Evolutionary conservation across 2,797 vertebrate genomes (phyloP).

Genomic region (Microtus obscurus): DNA sequence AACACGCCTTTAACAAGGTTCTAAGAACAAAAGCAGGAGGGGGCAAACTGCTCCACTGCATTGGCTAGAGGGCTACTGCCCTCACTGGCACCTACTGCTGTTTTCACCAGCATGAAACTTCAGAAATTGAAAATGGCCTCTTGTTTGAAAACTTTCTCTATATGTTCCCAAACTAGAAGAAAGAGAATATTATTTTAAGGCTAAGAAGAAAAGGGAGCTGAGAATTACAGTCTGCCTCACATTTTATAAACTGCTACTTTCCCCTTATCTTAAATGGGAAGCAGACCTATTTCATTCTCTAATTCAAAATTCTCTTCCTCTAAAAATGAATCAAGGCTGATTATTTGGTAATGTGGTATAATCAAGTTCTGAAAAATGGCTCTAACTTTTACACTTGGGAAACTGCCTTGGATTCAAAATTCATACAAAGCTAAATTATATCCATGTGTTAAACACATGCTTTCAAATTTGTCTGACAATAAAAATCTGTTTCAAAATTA

Average conservation of each 20-base stretch:
- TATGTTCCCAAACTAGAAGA: constrained; percentile 85
- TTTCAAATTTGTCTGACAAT: constrained; percentile 82
- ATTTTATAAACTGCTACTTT: constrained; percentile 21
- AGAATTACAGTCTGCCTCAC: constrained; percentile 77
- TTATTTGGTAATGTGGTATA: constrained; percentile 67
- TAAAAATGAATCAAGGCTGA: constrained; percentile 73
- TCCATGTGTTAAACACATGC: constrained; percentile 81
- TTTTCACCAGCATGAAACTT: constrained; percentile 80
- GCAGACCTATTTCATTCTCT: constrained; percentile 67
- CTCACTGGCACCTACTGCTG: constrained; percentile 9
- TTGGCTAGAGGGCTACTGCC: constrained; percentile 67
- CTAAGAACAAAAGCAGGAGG: constrained; percentile 75
- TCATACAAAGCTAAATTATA: constrained; percentile 85
- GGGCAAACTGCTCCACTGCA: constrained; percentile 75
- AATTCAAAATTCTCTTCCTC: constrained; percentile 70
- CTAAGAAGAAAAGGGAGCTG: constrained; percentile 72
- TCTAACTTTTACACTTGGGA: constrained; percentile 82
- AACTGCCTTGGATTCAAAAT: constrained; percentile 84
- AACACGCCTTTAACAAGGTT: constrained; percentile 68
- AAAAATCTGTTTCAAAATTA: constrained; percentile 82
- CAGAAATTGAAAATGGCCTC: constrained; percentile 74
- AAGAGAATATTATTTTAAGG: constrained; percentile 84
- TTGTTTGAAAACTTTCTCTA: constrained; percentile 60
- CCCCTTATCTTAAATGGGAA: constrained; percentile 70
- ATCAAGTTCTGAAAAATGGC: constrained; percentile 78